Evolutionary conservation across 2,888 invertebrate genomes (phyloP).

Genomic region (Colostygia pectinataria): DNA sequence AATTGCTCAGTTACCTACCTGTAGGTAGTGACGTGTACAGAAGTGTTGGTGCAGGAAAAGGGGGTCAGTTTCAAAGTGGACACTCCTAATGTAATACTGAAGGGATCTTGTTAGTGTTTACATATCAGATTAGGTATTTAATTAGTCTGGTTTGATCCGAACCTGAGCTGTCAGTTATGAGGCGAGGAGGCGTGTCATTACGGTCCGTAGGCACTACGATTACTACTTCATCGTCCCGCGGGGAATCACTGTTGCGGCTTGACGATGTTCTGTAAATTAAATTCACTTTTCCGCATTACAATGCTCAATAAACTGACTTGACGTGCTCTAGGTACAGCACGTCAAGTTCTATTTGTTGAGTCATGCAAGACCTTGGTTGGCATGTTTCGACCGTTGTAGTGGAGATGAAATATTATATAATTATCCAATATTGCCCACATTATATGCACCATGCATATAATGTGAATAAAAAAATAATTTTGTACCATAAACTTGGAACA

Average conservation of each 20-base stretch:
- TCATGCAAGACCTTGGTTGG: too few species aligned
- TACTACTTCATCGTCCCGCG: slow-evolving; percentile 75
- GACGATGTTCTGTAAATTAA: slow-evolving; percentile 67
- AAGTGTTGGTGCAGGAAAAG: slow-evolving; percentile 12
- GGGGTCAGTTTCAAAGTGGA: slow-evolving; percentile 14
- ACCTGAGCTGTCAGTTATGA: slow-evolving; percentile 87
- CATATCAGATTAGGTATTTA: slow-evolving; percentile 21
- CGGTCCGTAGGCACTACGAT: slow-evolving; percentile 73
- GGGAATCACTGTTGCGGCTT: slow-evolving; percentile 68
- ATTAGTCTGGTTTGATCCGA: slow-evolving; percentile 39
- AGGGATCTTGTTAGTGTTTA: slow-evolving; percentile 19
- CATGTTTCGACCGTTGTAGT: too few species aligned
- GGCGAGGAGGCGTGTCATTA: slow-evolving; percentile 81
- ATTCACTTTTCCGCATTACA: slow-evolving; percentile 25
- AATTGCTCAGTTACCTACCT: slow-evolving; percentile 2
- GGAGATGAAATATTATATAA: too few species aligned
- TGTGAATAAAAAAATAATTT: too few species aligned
- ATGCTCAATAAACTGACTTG: too few species aligned
- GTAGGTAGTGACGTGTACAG: slow-evolving; percentile 2
- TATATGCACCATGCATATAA: too few species aligned
- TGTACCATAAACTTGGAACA: too few species aligned
- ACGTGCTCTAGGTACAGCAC: too few species aligned
- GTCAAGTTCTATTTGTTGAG: too few species aligned
- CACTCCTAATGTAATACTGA: slow-evolving; percentile 19
- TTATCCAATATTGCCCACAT: too few species aligned